These are phyloP conservation scores for Lithophane leautieri DNA, from an alignment of 2,888 invertebrate species.

Conservation along the genomic window DNA sequence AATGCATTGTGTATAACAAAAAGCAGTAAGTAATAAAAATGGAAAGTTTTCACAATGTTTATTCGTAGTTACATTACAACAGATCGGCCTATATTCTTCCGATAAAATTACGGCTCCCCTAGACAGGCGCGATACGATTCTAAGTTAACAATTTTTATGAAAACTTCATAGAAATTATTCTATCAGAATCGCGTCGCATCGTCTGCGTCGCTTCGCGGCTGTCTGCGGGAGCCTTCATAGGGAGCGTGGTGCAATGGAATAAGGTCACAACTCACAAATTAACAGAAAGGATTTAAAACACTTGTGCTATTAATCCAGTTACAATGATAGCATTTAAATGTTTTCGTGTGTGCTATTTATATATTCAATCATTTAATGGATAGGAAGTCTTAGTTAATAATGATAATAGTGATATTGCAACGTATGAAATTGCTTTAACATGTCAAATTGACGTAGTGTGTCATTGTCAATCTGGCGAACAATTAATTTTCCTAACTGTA, in stretches of 20 bases:
- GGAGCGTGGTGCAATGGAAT: slow-evolving; percentile 72
- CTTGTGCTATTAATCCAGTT: slow-evolving; percentile 71
- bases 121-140: no score
- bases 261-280: slow-evolving; percentile 79
- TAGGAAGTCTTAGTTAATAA: slow-evolving; percentile 22
- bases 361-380: slow-evolving; percentile 31
- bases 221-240: slow-evolving; percentile 5
- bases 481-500: not conserved
- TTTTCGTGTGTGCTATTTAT: slow-evolving; percentile 42
- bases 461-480: no score
- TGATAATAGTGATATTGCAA: not conserved
- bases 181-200: no score
- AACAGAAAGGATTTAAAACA: slow-evolving; percentile 67
- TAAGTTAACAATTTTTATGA: no score
- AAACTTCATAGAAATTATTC: no score
- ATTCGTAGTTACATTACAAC: slow-evolving; percentile 68
- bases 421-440: not conserved
- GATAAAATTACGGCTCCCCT: slow-evolving; percentile 65
- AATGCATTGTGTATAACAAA: slow-evolving; percentile 52
- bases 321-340: slow-evolving; percentile 48
- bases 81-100: slow-evolving; percentile 74
- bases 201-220: no score
- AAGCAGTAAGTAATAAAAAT: slow-evolving; percentile 60
- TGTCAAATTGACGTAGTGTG: not conserved
- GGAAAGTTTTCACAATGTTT: slow-evolving; percentile 65